Percentiles rank a stretch among this genome's conserved stretches.
phyloP scores from a whole-genome alignment of 2,113 vertebrate species.

The Oncorhynchus keta region DNA sequence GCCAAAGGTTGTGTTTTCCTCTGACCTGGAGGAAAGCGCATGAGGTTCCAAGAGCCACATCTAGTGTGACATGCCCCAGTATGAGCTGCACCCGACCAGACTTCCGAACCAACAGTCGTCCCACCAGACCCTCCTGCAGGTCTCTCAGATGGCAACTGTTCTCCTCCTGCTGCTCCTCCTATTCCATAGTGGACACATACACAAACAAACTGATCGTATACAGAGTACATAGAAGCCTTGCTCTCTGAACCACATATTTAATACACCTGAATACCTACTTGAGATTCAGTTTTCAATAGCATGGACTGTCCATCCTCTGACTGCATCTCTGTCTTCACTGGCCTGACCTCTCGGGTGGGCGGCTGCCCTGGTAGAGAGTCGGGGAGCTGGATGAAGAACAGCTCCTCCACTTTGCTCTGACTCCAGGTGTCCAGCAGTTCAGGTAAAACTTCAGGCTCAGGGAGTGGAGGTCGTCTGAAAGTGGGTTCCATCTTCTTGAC shows the following conservation, averaged over 20 bases:
- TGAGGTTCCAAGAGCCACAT: slow-evolving; percentile 87
- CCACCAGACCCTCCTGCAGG: slow-evolving; percentile 90
- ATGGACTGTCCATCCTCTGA: slow-evolving; percentile 85
- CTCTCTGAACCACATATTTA: neutral
- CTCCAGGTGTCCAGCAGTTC: slow-evolving; percentile 83
- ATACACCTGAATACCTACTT: slow-evolving; percentile 67
- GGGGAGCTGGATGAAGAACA: slow-evolving; percentile 92
- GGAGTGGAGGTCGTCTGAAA: slow-evolving; percentile 72
- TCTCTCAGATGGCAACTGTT: slow-evolving; percentile 84
- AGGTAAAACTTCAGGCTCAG: slow-evolving; percentile 73
- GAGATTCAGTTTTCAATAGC: slow-evolving; percentile 84
- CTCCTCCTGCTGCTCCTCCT: slow-evolving; percentile 84
- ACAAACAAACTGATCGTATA: neutral
- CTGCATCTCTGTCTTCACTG: slow-evolving; percentile 85
- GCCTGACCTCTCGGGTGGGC: slow-evolving; percentile 81
- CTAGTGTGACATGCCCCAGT: slow-evolving; percentile 89
- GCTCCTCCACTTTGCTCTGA: slow-evolving; percentile 81
- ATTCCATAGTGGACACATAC: slow-evolving; percentile 11
- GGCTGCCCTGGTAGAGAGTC: slow-evolving; percentile 93
- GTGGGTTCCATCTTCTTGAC: slow-evolving; percentile 53
- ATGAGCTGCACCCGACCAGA: slow-evolving; percentile 93
- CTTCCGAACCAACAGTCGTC: slow-evolving; percentile 87
- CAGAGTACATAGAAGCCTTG: neutral
- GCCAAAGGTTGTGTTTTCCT: neutral
- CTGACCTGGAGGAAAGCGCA: slow-evolving; percentile 93